Evolutionary conservation across 2,113 vertebrate genomes (phyloP).

Genomic region (Nannospalax galili): DNA sequence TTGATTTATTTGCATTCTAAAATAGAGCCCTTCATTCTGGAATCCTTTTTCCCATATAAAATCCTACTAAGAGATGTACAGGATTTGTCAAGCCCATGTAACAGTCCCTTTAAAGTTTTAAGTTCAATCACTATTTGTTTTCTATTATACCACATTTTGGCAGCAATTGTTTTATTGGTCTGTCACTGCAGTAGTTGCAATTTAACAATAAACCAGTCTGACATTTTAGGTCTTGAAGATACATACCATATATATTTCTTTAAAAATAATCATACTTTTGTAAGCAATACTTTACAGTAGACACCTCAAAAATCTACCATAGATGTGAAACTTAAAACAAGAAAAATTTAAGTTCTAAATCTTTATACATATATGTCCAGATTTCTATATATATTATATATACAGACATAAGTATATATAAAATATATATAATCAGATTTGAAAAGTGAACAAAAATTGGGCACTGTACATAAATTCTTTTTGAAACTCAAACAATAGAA

Average conservation of each 20-base stretch:
- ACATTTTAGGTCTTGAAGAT: conserved; percentile 89
- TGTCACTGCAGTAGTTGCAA: conserved; percentile 90
- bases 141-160: conserved; percentile 87
- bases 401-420: conserved; percentile 91
- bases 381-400: conserved; percentile 92
- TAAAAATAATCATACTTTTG: conserved; percentile 92
- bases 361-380: conserved; percentile 90
- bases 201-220: conserved; percentile 91
- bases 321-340: conserved; percentile 91
- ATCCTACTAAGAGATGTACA: conserved; percentile 78
- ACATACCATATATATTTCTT: conserved; percentile 92
- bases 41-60: conserved; percentile 67
- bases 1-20: conserved; percentile 85
- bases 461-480: conserved; percentile 91
- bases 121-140: conserved; percentile 82
- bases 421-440: conserved; percentile 92
- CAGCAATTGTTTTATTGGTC: conserved; percentile 88
- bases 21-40: conserved; percentile 77
- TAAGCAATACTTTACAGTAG: conserved; percentile 92
- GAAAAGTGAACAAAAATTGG: conserved; percentile 90
- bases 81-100: conserved; percentile 75
- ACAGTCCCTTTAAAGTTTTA: conserved; percentile 78
- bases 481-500: conserved; percentile 94
- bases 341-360: conserved; percentile 90
- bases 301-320: conserved; percentile 91